Conservation (phyloP, 2,888 invertebrate species). For the Trilocha varians region DNA sequence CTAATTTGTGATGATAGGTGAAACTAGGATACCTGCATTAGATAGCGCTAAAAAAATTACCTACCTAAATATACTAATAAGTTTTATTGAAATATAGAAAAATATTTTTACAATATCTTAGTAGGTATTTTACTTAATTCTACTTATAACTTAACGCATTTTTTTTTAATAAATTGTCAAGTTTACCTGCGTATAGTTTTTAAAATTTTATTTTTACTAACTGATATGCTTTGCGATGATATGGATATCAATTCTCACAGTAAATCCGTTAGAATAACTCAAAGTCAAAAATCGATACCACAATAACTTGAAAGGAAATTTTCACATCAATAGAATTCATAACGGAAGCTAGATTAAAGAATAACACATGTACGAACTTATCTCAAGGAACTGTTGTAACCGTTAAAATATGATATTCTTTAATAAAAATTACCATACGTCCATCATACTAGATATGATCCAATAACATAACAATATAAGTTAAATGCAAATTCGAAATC, state of each 20-base stretch:
- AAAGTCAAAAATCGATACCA: slow-evolving; percentile 38
- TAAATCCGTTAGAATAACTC: slow-evolving; percentile 46
- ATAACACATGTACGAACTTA: slow-evolving; percentile 51
- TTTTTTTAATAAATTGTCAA: too few species aligned
- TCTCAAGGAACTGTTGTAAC: slow-evolving; percentile 24
- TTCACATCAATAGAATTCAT: slow-evolving; percentile 53
- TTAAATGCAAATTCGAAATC: slow-evolving; percentile 60
- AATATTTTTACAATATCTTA: too few species aligned
- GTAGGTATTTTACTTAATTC: too few species aligned
- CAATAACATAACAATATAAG: slow-evolving; percentile 47
- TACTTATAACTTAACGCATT: too few species aligned
- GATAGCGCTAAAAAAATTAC: too few species aligned
- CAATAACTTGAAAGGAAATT: slow-evolving; percentile 29
- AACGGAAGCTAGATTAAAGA: slow-evolving; percentile 63
- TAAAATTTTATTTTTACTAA: too few species aligned
- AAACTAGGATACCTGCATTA: too few species aligned
- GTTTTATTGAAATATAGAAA: too few species aligned
- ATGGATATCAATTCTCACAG: slow-evolving; percentile 33
- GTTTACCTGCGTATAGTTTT: too few species aligned
- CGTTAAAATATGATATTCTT: slow-evolving; percentile 36
- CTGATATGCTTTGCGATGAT: too few species aligned
- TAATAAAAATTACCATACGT: slow-evolving; percentile 61
- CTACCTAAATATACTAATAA: too few species aligned
- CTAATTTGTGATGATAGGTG: too few species aligned
- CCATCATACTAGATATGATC: slow-evolving; percentile 63